Conservation (phyloP, 2,113 vertebrate species). For the Lasiurus borealis region DNA sequence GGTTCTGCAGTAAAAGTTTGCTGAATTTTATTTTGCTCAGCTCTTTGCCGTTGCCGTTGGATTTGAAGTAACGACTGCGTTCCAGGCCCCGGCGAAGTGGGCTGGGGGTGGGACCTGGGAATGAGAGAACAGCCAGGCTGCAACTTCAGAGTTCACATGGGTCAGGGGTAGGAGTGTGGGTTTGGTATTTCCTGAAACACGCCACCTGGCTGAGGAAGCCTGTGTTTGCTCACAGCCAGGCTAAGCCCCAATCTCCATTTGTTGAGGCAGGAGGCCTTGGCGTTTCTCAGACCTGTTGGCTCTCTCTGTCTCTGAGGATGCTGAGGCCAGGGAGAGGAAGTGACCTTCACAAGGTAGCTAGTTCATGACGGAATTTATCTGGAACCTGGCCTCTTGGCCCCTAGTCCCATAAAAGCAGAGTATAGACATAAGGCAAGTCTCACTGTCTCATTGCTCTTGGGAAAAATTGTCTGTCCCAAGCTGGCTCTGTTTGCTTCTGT, state of each 20-base stretch:
- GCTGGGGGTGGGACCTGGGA: neutral
- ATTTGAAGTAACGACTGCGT: constrained; percentile 41
- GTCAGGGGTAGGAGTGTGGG: constrained; percentile 23
- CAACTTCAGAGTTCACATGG: neutral
- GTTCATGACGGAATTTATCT: neutral
- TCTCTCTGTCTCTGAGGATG: neutral
- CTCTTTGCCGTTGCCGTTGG: constrained; percentile 22
- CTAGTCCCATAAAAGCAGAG: too few species aligned
- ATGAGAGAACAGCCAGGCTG: neutral
- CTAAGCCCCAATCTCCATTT: neutral
- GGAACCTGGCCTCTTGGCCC: neutral
- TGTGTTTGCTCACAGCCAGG: constrained; percentile 53
- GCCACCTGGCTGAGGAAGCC: constrained; percentile 13
- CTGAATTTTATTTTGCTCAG: constrained; percentile 47
- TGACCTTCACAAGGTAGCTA: neutral
- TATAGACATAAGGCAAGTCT: too few species aligned
- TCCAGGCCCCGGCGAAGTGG: neutral
- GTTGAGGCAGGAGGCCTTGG: neutral
- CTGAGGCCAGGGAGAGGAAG: neutral
- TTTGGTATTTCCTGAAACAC: constrained; percentile 6
- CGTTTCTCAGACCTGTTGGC: neutral
- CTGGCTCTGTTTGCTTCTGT: neutral
- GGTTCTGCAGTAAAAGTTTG: constrained; percentile 11
- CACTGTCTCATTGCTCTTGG: too few species aligned
- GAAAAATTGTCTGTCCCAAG: neutral